Percentiles rank a stretch among this genome's conserved stretches.
Conservation (phyloP, 2,888 invertebrate genomes). For the Eubasilissa splendida region DNA sequence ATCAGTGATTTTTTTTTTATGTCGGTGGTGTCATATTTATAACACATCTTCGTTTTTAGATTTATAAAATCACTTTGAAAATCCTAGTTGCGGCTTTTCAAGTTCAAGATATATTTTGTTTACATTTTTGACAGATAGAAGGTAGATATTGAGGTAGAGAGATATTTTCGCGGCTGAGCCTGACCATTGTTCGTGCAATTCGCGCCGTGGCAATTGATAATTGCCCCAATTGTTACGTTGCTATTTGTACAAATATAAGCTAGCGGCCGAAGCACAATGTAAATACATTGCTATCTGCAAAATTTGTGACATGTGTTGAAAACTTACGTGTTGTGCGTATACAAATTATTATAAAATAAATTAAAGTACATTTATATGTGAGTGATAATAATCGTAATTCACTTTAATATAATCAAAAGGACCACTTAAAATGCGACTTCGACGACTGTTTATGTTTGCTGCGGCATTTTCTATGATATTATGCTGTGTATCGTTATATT, state of each 20-base stretch:
- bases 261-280: neutral
- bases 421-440: slow-evolving; percentile 69
- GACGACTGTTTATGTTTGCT: slow-evolving; percentile 73
- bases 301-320: slow-evolving; percentile 12
- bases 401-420: neutral
- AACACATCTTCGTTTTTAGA: too few species aligned
- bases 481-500: slow-evolving; percentile 77
- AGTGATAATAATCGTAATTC: neutral
- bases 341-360: too few species aligned
- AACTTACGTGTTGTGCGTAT: neutral
- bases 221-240: neutral
- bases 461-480: slow-evolving; percentile 75
- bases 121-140: slow-evolving; percentile 44
- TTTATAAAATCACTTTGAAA: too few species aligned
- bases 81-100: neutral
- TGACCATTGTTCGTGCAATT: neutral
- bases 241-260: neutral
- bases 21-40: too few species aligned
- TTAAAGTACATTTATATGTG: too few species aligned
- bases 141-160: slow-evolving; percentile 5
- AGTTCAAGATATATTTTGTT: slow-evolving; percentile 16
- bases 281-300: slow-evolving; percentile 2
- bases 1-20: too few species aligned
- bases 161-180: slow-evolving; percentile 16
- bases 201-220: slow-evolving; percentile 35